These are phyloP conservation scores for Ophion ventricosus DNA, from an alignment of 2,888 invertebrate species.

Conservation along the genomic window DNA sequence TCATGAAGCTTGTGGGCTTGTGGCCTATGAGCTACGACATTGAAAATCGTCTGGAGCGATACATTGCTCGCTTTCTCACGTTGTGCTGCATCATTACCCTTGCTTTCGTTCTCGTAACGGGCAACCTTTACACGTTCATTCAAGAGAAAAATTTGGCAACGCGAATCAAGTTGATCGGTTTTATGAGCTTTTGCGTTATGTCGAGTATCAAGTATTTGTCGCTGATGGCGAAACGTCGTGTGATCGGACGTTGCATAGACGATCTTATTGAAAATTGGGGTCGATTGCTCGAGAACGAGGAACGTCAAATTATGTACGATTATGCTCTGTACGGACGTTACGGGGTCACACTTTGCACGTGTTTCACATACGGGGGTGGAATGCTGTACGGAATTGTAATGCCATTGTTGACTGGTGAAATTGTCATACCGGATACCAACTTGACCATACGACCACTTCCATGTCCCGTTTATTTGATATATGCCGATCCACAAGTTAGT, in stretches of 20 bases:
- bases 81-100: constrained; percentile 55
- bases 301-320: constrained; percentile 65
- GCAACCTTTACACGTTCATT: constrained; percentile 52
- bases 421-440: constrained; percentile 6
- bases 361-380: constrained; percentile 70
- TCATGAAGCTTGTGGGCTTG: constrained; percentile 60
- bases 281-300: constrained; percentile 2
- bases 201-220: constrained; percentile 72
- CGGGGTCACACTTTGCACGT: constrained; percentile 62
- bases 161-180: constrained; percentile 70
- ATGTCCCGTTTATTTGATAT: not conserved
- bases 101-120: constrained; percentile 44
- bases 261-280: constrained; percentile 71
- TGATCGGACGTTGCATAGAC: constrained; percentile 69
- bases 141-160: constrained; percentile 69
- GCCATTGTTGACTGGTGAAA: constrained; percentile 51
- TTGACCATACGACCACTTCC: constrained; percentile 10
- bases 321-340: constrained; percentile 68
- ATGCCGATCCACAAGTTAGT: not conserved
- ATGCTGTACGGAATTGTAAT: constrained; percentile 67
- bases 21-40: constrained; percentile 57
- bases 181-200: constrained; percentile 73
- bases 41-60: not conserved
- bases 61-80: constrained; percentile 23
- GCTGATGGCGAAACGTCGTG: constrained; percentile 37